Percentiles rank a stretch among this genome's conserved stretches.
Evolutionary conservation across 2,888 invertebrate species (phyloP).

Genomic region (Nasonia oneida): DNA sequence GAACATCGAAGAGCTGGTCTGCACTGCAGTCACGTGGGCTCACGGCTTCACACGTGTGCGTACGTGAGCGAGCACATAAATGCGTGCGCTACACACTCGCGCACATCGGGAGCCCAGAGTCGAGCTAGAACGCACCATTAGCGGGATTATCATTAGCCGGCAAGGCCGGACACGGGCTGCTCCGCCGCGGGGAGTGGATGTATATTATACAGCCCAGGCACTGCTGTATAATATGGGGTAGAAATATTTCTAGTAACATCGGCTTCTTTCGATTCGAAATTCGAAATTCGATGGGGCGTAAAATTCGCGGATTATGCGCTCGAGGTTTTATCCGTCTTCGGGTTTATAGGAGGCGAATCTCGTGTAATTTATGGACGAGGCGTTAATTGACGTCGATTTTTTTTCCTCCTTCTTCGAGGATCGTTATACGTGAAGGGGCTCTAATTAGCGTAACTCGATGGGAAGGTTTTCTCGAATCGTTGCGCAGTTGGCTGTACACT

Average conservation of each 20-base stretch:
- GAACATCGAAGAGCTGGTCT: not conserved
- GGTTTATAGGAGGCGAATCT: not conserved
- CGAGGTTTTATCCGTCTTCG: not conserved
- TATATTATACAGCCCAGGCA: not conserved
- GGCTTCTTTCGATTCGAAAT: not conserved
- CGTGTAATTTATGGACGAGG: not conserved
- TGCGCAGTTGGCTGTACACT: not conserved
- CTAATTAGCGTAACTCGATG: not conserved
- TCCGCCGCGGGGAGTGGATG: not conserved
- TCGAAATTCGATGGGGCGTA: not conserved
- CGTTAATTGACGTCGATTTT: not conserved
- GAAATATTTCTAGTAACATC: not conserved
- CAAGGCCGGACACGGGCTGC: conserved; percentile 70
- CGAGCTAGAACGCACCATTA: conserved; percentile 75
- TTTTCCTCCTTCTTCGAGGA: not conserved
- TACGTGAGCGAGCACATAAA: too few species aligned
- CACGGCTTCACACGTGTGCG: not conserved
- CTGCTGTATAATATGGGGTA: conserved; percentile 23
- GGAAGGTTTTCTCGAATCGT: not conserved
- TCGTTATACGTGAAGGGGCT: not conserved
- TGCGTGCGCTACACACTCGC: conserved; percentile 17
- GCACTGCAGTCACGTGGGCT: not conserved
- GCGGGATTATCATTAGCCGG: conserved; percentile 78
- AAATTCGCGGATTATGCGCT: not conserved
- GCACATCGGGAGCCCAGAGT: conserved; percentile 68